Evolutionary conservation across 2,888 invertebrate species (phyloP), one percentile per base, ranked within the genome.

Genomic region (Ferdinandea cuprea): DNA sequence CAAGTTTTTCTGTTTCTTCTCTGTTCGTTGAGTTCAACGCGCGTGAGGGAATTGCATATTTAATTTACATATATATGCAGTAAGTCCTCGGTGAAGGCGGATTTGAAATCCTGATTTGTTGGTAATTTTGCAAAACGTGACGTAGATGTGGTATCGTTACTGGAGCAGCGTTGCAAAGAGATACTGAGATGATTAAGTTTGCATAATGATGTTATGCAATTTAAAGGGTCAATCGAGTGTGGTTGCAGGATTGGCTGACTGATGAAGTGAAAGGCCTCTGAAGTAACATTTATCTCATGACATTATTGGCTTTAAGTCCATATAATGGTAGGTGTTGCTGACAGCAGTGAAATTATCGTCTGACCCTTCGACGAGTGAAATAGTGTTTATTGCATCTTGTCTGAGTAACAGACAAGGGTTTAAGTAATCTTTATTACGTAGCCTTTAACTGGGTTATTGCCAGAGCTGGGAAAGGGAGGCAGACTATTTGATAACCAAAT

Each of bases 61-160:
- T n/a, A n/a, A n/a, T n/a, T n/a, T n/a, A n/a, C n/a, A n/a, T 25
- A 25, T 25, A 25, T n/a, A 25, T 2, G 37, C n/a, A 48, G 48
- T 17, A 58, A 40, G 48, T 32, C 37, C n/a, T 7, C 13, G 21
- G 19, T 44, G 46, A 65, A 74, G 42, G 32, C 74, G 74, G 74
- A 74, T 50, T 58, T 66, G 25, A 48, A 48, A 40, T 66, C 65
- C 63, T 48, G 63, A 28, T 21, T 19, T 28, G 32, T 74, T 46
- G 66, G 32, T 74, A 56, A 66, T 3, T 21, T 46, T 58, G 19
- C n/a, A 6, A 19, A 19, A 1, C 1, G 13, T 73, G 73, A 40
- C 63, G 54, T 46, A 28, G 19, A 13, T 0, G 13, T 19, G 15
- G 13, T 13, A 15, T 40, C 15, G 13, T n/a, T 13, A 6, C 5